A percentile compares a stretch with the other conserved stretches of the same genome.
These are phyloP conservation scores for Platycheirus albimanus DNA, from an alignment of 2,888 invertebrate genomes.

Conservation along the genomic window DNA sequence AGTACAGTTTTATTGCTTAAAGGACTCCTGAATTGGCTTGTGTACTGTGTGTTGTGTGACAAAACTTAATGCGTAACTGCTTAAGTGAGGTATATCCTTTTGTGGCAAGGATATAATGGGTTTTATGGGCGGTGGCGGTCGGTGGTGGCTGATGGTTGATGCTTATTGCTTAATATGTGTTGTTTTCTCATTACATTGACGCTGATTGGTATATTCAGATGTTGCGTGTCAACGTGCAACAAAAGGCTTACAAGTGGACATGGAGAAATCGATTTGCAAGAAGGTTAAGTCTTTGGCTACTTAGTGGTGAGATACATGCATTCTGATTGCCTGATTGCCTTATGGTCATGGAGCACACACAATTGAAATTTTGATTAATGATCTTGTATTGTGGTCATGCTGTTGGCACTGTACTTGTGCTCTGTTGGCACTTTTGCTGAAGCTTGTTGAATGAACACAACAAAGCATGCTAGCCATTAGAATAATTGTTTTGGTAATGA, in stretches of 20 bases:
- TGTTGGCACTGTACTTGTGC: constrained; percentile 14
- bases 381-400: constrained; percentile 5
- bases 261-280: constrained; percentile 10
- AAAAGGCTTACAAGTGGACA: constrained; percentile 27
- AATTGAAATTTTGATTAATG: constrained; percentile 49
- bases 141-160: background rate
- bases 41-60: constrained; percentile 13
- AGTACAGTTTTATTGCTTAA: constrained; percentile 24
- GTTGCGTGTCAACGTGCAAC: constrained; percentile 26
- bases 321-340: constrained; percentile 11
- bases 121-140: background rate
- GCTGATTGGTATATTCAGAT: constrained; percentile 11
- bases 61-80: constrained; percentile 39
- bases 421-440: too few relatives aligned
- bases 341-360: constrained; percentile 15
- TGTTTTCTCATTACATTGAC: constrained; percentile 48
- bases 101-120: constrained; percentile 19
- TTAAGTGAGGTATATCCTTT: constrained; percentile 30
- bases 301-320: constrained; percentile 49
- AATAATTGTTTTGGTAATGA: background rate
- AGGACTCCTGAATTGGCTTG: constrained; percentile 30
- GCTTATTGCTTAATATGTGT: constrained; percentile 8
- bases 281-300: constrained; percentile 21
- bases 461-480: background rate
- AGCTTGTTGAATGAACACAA: background rate